Conservation (phyloP, 2,797 vertebrate genomes). For the Alca torda region DNA sequence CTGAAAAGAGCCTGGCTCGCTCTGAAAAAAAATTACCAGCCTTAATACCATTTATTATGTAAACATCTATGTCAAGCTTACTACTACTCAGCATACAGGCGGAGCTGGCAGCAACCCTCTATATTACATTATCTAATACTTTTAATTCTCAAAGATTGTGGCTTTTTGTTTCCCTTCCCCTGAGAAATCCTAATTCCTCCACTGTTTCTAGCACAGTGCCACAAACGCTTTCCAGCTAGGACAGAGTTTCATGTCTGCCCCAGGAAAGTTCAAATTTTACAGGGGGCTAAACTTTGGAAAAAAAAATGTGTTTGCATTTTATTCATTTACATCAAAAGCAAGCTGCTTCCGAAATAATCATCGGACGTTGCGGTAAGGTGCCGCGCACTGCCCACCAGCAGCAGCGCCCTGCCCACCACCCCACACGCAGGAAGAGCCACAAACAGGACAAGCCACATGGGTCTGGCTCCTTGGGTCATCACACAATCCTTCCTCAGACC, state of each 20-base stretch:
- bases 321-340: not conserved
- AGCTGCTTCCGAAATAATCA: not conserved
- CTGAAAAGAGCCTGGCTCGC: not conserved
- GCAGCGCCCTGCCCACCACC: not conserved
- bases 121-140: not conserved
- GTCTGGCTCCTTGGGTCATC: not conserved
- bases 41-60: not conserved
- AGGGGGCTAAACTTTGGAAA: not conserved
- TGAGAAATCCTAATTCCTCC: not conserved
- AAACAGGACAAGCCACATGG: not conserved
- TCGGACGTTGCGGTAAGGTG: rapidly evolving
- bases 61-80: not conserved
- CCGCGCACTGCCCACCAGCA: not conserved
- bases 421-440: rapidly evolving
- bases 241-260: not conserved
- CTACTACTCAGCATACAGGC: not conserved
- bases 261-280: not conserved
- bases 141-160: not conserved
- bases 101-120: not conserved
- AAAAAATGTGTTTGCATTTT: not conserved
- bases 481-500: rapidly evolving
- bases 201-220: not conserved
- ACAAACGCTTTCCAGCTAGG: not conserved
- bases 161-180: not conserved
- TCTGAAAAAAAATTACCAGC: not conserved